Evolutionary conservation across 2,113 vertebrate species (phyloP).

Genomic region (Callaeas wilsoni): DNA sequence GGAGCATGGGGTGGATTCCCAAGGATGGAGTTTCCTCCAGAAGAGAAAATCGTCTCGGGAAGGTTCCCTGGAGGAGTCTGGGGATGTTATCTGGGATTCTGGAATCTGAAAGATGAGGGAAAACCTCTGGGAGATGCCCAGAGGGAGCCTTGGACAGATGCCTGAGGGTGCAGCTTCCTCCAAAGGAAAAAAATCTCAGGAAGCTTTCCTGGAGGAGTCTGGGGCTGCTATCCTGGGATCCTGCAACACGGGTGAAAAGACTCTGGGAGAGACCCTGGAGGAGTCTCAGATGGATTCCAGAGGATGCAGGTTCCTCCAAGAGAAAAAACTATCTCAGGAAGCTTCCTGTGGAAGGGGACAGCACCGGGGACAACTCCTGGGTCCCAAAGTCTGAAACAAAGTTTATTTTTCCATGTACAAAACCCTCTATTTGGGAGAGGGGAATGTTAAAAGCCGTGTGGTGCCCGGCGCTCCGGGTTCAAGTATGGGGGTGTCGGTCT

Average conservation of each 20-base stretch:
- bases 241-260: not conserved
- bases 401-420: not conserved
- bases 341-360: not conserved
- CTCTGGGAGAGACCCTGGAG: not conserved
- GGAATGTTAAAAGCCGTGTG: not conserved
- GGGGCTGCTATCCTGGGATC: not conserved
- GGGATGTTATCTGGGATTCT: rapidly evolving
- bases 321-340: not conserved
- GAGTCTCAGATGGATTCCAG: not conserved
- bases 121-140: not conserved
- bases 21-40: not conserved
- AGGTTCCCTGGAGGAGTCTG: not conserved
- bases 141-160: not conserved
- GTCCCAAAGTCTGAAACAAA: not conserved
- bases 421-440: not conserved
- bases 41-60: not conserved
- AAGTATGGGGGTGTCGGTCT: not conserved
- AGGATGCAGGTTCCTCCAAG: not conserved
- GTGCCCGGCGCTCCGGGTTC: not conserved
- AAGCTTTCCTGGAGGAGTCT: not conserved
- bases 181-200: not conserved
- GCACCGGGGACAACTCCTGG: rapidly evolving
- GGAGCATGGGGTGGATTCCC: not conserved
- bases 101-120: not conserved
- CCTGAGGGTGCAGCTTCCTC: not conserved